A percentile compares a stretch with the other conserved stretches of the same genome.
Conservation (phyloP, 2,888 invertebrate species). For the Meiosimyza platycephala region DNA sequence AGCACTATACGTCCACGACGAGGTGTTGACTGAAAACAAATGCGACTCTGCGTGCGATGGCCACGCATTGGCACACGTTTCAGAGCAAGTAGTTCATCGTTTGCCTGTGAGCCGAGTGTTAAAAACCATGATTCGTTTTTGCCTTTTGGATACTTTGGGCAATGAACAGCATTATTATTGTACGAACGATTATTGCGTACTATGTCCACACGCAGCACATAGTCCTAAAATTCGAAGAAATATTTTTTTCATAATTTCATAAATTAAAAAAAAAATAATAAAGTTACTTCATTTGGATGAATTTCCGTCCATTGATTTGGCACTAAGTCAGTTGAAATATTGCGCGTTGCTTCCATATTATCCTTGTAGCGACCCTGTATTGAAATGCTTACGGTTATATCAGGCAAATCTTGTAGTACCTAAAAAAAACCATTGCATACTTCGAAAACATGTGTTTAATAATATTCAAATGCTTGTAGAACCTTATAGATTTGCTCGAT, state of each 20-base stretch:
- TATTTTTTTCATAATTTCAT: background rate
- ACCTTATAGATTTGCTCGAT: slow-evolving; percentile 78
- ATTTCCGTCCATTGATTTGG: slow-evolving; percentile 72
- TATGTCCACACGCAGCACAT: slow-evolving; percentile 74
- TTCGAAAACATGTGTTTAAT: background rate
- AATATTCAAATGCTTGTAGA: slow-evolving; percentile 42
- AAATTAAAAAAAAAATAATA: background rate
- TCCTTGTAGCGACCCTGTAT: slow-evolving; percentile 71
- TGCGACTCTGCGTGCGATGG: slow-evolving; percentile 67
- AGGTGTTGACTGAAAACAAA: slow-evolving; percentile 75
- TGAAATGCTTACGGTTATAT: slow-evolving; percentile 71
- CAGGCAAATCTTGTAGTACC: slow-evolving; percentile 75
- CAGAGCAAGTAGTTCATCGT: slow-evolving; percentile 81
- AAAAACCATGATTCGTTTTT: slow-evolving; percentile 98
- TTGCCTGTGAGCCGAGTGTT: slow-evolving; percentile 79
- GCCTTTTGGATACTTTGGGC: slow-evolving; percentile 89
- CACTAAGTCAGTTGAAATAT: slow-evolving; percentile 62
- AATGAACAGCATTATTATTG: slow-evolving; percentile 73
- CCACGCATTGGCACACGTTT: slow-evolving; percentile 77
- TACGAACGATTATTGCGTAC: slow-evolving; percentile 65
- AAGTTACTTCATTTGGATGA: slow-evolving; percentile 73
- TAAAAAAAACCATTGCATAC: slow-evolving; percentile 52
- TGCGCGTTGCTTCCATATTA: slow-evolving; percentile 50
- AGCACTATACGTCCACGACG: slow-evolving; percentile 80
- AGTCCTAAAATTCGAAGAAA: slow-evolving; percentile 70